Conservation (phyloP, 2,797 vertebrate genomes). For the Periophthalmus magnuspinnatus region DNA sequence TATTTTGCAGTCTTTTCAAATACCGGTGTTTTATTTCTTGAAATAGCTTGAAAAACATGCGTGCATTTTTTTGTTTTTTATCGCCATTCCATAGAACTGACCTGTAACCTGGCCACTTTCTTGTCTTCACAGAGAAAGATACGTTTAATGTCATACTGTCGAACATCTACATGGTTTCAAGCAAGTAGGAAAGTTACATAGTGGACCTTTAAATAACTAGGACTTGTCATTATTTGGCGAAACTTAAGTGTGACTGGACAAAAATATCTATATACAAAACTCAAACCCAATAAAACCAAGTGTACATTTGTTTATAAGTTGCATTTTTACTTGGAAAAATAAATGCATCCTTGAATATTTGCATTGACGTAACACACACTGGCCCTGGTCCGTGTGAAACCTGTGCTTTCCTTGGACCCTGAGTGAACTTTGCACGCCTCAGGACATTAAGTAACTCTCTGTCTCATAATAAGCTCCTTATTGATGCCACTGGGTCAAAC, state of each 20-base stretch:
- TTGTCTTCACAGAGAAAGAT: too few species aligned
- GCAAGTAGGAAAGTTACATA: too few species aligned
- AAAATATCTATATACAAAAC: neutral
- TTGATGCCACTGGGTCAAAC: slow-evolving; percentile 6
- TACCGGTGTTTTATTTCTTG: too few species aligned
- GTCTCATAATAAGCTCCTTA: slow-evolving; percentile 4
- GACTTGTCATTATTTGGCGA: too few species aligned
- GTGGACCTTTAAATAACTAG: too few species aligned
- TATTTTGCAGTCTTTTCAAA: neutral
- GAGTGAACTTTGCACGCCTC: slow-evolving; percentile 1
- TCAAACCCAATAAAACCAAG: neutral
- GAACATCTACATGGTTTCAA: too few species aligned
- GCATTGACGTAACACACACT: neutral
- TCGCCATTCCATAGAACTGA: neutral
- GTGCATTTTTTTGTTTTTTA: neutral
- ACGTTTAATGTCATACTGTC: too few species aligned
- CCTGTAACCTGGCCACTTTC: neutral
- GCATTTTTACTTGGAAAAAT: neutral
- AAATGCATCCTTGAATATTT: neutral
- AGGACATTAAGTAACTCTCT: slow-evolving; percentile 4
- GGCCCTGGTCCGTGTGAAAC: neutral
- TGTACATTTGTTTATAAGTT: neutral
- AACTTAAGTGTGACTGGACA: too few species aligned
- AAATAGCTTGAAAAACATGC: neutral
- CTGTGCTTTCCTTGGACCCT: neutral